These are phyloP conservation scores for Priocnemis perturbator DNA, from an alignment of 2,888 invertebrate genomes.

Conservation along the genomic window DNA sequence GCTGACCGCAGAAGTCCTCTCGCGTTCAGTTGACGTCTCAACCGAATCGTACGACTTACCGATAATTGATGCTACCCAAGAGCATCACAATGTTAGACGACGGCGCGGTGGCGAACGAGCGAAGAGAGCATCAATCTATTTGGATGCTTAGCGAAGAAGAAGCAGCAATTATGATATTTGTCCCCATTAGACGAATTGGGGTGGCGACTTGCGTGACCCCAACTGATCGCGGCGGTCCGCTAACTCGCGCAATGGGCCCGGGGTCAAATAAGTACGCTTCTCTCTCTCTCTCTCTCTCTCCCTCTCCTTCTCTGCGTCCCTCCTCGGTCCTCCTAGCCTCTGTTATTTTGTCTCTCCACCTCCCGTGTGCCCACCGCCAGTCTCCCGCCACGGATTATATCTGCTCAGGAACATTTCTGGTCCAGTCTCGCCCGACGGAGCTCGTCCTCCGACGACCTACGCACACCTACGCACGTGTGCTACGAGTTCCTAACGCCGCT, in stretches of 20 bases:
- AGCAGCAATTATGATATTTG: slow-evolving; percentile 74
- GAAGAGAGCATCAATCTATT: slow-evolving; percentile 69
- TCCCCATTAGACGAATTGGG: slow-evolving; percentile 74
- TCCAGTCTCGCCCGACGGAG: too few relatives aligned
- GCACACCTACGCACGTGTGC: too few relatives aligned
- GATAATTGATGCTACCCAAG: too few relatives aligned
- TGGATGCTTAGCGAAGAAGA: slow-evolving; percentile 66
- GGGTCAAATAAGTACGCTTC: slow-evolving; percentile 71
- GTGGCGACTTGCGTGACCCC: slow-evolving; percentile 74
- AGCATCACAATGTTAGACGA: too few relatives aligned
- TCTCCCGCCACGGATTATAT: too few relatives aligned
- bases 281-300: slow-evolving; percentile 50
- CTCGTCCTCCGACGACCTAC: too few relatives aligned
- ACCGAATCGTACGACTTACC: too few relatives aligned
- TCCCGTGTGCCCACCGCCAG: too few relatives aligned
- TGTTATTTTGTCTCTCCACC: slow-evolving; percentile 13
- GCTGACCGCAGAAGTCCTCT: too few relatives aligned
- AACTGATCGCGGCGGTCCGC: slow-evolving; percentile 68
- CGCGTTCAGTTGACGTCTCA: too few relatives aligned
- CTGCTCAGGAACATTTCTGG: too few relatives aligned
- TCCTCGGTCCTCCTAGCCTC: slow-evolving; percentile 30
- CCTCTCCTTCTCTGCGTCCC: slow-evolving; percentile 34
- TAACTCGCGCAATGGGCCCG: slow-evolving; percentile 71
- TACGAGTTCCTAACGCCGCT: background rate
- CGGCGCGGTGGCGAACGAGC: slow-evolving; percentile 18